A percentile compares a stretch with the other conserved stretches of the same genome.
Conservation (phyloP, 2,888 invertebrate genomes). For the Eristalinus aeneus region DNA sequence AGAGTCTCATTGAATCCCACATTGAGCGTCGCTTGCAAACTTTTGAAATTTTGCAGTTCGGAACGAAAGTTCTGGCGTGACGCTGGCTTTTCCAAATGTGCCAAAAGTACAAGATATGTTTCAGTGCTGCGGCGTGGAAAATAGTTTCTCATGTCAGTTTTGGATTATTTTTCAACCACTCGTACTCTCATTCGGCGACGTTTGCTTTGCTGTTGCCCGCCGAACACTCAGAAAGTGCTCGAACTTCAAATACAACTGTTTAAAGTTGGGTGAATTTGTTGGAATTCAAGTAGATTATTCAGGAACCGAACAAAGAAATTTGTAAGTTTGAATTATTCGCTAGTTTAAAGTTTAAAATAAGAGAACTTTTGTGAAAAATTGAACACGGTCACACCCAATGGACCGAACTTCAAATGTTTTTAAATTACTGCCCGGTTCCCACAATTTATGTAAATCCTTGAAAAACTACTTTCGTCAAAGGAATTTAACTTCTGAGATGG, state of each 20-base stretch:
- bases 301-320: not conserved
- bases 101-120: not conserved
- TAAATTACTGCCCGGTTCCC: too few species aligned
- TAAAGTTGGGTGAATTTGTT: not conserved
- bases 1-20: not conserved
- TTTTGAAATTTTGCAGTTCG: not conserved
- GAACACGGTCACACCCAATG: too few species aligned
- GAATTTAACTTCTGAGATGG: too few species aligned
- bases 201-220: not conserved
- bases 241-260: not conserved
- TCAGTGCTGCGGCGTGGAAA: not conserved
- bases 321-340: not conserved
- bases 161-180: not conserved
- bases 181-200: not conserved
- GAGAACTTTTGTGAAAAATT: too few species aligned
- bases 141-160: not conserved
- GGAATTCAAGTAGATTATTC: not conserved
- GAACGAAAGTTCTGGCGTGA: not conserved
- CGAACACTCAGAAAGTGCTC: not conserved
- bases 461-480: too few species aligned
- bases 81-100: not conserved
- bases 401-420: too few species aligned
- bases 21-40: not conserved
- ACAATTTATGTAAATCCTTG: too few species aligned
- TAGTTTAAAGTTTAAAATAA: not conserved